These are phyloP conservation scores for Percopsis omiscomaycus DNA, from an alignment of 2,797 vertebrate species.

Conservation along the genomic window DNA sequence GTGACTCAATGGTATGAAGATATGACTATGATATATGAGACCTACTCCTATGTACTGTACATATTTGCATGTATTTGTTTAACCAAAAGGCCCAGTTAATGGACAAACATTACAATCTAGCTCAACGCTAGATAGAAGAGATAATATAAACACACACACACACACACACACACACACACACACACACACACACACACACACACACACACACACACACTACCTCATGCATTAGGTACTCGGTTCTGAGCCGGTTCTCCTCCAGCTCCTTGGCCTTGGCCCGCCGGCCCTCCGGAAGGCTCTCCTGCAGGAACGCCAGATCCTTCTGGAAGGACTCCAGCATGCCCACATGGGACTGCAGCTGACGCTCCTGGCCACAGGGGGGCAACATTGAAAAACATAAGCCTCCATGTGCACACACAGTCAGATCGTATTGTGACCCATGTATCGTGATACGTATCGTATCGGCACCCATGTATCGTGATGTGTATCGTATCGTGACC, in stretches of 20 bases:
- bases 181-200: background rate
- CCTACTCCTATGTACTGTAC: too few relatives aligned
- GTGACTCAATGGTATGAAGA: too few relatives aligned
- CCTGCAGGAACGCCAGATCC: constrained; percentile 78
- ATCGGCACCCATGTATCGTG: too few relatives aligned
- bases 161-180: background rate
- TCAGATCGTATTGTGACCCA: background rate
- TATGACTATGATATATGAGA: too few relatives aligned
- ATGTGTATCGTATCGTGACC: too few relatives aligned
- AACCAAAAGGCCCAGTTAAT: too few relatives aligned
- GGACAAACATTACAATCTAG: too few relatives aligned
- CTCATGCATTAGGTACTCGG: constrained; percentile 87
- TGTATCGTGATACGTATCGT: too few relatives aligned
- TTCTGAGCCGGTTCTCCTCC: constrained; percentile 82
- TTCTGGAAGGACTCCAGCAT: constrained; percentile 82
- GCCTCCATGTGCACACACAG: background rate
- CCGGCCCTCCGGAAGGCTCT: constrained; percentile 71
- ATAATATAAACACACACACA: background rate
- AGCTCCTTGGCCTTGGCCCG: constrained; percentile 79
- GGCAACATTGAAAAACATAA: too few relatives aligned
- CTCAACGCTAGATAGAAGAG: background rate
- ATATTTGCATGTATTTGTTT: too few relatives aligned
- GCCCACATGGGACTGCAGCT: constrained; percentile 80
- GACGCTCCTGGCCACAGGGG: constrained; percentile 77
- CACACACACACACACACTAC: constrained; percentile 48